Evolutionary conservation across 2,113 vertebrate genomes (phyloP).

Genomic region (Cyanoramphus novaezelandiae): DNA sequence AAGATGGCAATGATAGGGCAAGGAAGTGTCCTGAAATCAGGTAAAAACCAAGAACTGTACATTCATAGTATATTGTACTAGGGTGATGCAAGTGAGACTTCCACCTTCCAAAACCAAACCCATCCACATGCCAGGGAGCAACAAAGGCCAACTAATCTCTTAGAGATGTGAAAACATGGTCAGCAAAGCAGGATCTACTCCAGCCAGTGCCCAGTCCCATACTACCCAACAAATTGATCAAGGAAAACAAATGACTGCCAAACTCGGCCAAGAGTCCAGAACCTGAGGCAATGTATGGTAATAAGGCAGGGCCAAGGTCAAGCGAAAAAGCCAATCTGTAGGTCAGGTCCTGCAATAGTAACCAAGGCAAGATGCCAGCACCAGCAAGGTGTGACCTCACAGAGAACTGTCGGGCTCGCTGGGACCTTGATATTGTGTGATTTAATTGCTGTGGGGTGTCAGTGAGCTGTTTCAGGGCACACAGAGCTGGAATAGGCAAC

Average conservation of each 20-base stretch:
- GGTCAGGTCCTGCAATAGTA: background rate
- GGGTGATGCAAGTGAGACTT: background rate
- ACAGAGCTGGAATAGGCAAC: fast-evolving
- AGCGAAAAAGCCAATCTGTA: background rate
- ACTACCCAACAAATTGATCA: background rate
- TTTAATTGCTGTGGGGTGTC: background rate
- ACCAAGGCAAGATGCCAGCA: background rate
- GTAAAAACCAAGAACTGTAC: background rate
- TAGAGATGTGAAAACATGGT: background rate
- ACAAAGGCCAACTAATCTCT: background rate
- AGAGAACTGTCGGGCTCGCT: background rate
- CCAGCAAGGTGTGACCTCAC: background rate
- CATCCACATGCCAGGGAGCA: background rate
- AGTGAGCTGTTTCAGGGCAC: background rate
- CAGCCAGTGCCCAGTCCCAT: background rate
- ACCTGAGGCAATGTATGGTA: background rate
- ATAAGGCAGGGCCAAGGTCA: background rate
- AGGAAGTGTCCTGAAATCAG: background rate
- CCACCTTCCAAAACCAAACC: background rate
- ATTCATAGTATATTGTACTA: background rate
- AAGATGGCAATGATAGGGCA: background rate
- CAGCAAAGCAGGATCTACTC: background rate
- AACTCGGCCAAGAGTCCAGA: background rate
- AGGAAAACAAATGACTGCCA: background rate
- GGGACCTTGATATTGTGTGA: background rate